Evolutionary conservation across 2,113 vertebrate species (phyloP).

Genomic region (Petroica traversi): DNA sequence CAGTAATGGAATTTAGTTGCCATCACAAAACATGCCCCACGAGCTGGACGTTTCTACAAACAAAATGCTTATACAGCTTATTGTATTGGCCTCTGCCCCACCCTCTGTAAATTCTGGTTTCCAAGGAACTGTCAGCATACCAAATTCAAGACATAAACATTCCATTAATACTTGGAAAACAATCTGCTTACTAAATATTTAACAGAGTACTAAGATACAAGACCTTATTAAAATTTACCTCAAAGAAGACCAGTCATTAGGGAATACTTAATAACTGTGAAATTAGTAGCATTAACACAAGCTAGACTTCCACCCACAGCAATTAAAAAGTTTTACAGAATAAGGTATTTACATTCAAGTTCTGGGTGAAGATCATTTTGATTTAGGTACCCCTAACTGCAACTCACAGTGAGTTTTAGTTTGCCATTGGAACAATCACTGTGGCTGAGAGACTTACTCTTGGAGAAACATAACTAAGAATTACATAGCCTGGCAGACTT

Average conservation of each 20-base stretch:
- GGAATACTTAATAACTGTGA: not conserved
- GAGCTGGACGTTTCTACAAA: not conserved
- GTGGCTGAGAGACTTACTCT: not conserved
- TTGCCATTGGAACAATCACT: not conserved
- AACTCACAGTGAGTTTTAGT: not conserved
- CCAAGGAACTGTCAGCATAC: not conserved
- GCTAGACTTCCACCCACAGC: not conserved
- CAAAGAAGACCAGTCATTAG: not conserved
- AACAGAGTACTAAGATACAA: not conserved
- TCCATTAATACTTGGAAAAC: not conserved
- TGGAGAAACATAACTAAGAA: not conserved
- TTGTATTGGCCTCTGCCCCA: not conserved
- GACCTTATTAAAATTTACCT: not conserved
- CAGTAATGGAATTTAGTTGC: not conserved
- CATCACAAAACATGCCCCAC: not conserved
- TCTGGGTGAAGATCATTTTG: not conserved
- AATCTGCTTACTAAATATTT: not conserved
- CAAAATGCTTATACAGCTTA: not conserved
- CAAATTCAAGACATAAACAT: not conserved
- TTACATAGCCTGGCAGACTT: not conserved
- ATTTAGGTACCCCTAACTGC: not conserved
- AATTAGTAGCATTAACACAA: not conserved
- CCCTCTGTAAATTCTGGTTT: not conserved
- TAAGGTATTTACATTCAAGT: not conserved
- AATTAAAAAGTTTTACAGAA: not conserved